Conservation (phyloP, 2,113 vertebrate species). For the Osmerus mordax region DNA sequence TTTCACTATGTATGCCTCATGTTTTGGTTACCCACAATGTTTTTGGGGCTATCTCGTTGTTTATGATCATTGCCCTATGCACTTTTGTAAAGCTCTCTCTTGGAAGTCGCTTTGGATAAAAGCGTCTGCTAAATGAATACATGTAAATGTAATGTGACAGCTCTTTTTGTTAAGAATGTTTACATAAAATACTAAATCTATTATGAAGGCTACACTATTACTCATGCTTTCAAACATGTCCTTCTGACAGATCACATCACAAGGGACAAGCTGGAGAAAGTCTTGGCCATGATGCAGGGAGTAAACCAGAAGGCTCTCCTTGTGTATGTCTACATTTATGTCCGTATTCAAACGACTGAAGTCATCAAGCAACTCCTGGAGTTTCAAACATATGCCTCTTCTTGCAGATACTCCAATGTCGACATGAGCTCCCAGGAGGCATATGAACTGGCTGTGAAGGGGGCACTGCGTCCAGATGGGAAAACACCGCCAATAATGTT, state of each 20-base stretch:
- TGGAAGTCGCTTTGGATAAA: background rate
- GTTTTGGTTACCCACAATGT: too few relatives aligned
- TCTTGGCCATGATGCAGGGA: slow-evolving; percentile 88
- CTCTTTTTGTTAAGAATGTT: background rate
- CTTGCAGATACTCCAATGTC: slow-evolving; percentile 79
- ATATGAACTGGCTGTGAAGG: slow-evolving; percentile 85
- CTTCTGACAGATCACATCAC: slow-evolving; percentile 83
- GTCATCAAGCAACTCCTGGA: background rate
- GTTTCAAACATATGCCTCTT: background rate
- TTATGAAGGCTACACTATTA: background rate
- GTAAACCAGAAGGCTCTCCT: slow-evolving; percentile 87
- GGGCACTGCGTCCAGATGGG: slow-evolving; percentile 80
- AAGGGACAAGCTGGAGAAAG: slow-evolving; percentile 83
- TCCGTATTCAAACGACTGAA: background rate
- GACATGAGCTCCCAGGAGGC: slow-evolving; percentile 89
- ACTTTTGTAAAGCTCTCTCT: too few relatives aligned
- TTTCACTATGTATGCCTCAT: too few relatives aligned
- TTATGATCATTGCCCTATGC: too few relatives aligned
- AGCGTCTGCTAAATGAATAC: background rate
- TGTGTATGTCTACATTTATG: slow-evolving; percentile 66
- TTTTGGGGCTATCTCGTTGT: too few relatives aligned
- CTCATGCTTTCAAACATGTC: background rate
- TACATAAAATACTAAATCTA: background rate
- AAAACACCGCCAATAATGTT: slow-evolving; percentile 84
- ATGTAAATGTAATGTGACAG: background rate